Evolutionary conservation across 2,888 invertebrate species (phyloP).

Genomic region (Netelia fuscicornis): DNA sequence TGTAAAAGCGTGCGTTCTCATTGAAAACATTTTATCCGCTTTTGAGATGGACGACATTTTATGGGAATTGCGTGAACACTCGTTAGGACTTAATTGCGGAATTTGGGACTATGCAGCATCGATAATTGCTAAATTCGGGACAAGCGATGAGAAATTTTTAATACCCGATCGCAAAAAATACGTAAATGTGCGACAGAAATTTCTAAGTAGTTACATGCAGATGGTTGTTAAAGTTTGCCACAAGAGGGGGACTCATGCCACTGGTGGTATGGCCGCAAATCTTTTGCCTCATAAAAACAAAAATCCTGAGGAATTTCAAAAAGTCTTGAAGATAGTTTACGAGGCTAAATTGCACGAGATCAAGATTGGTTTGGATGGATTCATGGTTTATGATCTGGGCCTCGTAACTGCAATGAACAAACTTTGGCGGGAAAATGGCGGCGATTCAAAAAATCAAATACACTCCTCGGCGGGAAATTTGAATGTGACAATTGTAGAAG

Average conservation of each 20-base stretch:
- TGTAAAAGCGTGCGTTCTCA: conserved; percentile 90
- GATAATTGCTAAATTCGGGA: conserved; percentile 88
- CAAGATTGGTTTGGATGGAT: conserved; percentile 88
- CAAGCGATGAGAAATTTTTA: conserved; percentile 86
- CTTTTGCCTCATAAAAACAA: conserved; percentile 85
- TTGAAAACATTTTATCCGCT: conserved; percentile 89
- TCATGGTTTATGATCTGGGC: conserved; percentile 89
- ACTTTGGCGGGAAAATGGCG: conserved; percentile 86
- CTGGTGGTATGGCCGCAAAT: conserved; percentile 90
- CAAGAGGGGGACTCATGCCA: conserved; percentile 87
- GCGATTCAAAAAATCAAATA: conserved; percentile 86
- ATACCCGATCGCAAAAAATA: conserved; percentile 90
- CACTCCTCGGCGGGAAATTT: conserved; percentile 82
- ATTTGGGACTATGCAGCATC: conserved; percentile 91
- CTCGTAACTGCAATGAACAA: conserved; percentile 87
- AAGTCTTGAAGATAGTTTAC: conserved; percentile 85
- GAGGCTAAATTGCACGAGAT: conserved; percentile 87
- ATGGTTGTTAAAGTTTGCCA: conserved; percentile 88
- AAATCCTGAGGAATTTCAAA: conserved; percentile 80
- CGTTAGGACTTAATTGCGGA: conserved; percentile 90
- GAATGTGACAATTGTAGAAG: conserved; percentile 83
- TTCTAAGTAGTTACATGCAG: conserved; percentile 88
- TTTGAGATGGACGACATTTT: conserved; percentile 91
- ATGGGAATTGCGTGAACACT: conserved; percentile 88
- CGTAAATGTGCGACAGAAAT: conserved; percentile 88